Percentiles rank a stretch among this genome's conserved stretches.
These are phyloP conservation scores for Arenaria interpres DNA, from an alignment of 2,113 vertebrate genomes.

Conservation along the genomic window DNA sequence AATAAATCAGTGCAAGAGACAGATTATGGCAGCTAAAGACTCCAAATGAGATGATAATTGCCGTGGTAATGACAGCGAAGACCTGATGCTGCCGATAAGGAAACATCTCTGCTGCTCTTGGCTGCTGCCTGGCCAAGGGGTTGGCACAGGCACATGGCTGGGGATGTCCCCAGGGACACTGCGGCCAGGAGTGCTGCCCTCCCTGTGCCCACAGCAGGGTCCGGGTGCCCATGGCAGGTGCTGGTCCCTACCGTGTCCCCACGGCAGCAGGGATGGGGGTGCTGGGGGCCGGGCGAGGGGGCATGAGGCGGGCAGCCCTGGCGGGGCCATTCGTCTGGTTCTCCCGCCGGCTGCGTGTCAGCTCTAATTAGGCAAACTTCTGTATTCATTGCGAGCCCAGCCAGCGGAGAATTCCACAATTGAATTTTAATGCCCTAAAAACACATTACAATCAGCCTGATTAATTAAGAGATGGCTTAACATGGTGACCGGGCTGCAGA, in stretches of 20 bases:
- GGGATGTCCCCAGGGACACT: neutral
- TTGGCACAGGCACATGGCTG: neutral
- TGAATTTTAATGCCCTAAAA: constrained; percentile 71
- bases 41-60: constrained; percentile 72
- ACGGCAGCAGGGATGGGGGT: neutral
- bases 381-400: constrained; percentile 59
- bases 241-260: neutral
- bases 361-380: constrained; percentile 66
- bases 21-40: constrained; percentile 72
- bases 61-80: constrained; percentile 61
- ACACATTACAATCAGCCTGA: constrained; percentile 65
- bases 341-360: constrained; percentile 39
- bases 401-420: constrained; percentile 60
- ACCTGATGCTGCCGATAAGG: constrained; percentile 59
- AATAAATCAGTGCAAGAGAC: constrained; percentile 68
- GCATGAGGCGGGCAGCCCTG: neutral
- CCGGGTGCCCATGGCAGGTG: neutral
- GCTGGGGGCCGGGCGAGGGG: neutral
- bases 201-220: neutral
- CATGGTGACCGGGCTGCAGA: constrained; percentile 12
- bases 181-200: neutral
- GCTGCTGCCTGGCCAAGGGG: neutral
- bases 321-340: neutral
- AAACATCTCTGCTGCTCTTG: constrained; percentile 1
- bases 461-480: constrained; percentile 69